Conservation (phyloP, 2,888 invertebrate species). For the Tenodera sinensis region DNA sequence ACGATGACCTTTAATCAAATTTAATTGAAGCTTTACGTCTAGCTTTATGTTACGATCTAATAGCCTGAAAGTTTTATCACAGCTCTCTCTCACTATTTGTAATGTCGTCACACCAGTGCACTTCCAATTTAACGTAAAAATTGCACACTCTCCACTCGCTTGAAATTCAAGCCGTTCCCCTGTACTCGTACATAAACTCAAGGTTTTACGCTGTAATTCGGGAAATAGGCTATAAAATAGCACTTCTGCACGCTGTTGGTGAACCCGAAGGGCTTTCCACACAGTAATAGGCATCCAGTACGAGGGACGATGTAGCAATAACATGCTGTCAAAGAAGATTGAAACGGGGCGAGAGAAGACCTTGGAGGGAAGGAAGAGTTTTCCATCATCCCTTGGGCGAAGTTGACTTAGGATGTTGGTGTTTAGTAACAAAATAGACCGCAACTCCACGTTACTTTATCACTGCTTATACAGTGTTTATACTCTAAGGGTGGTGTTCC, state of each 20-base stretch:
- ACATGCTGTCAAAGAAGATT: not conserved
- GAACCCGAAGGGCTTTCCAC: not conserved
- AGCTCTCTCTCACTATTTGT: no score
- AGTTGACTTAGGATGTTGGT: not conserved
- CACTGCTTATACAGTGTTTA: not conserved
- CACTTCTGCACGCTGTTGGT: not conserved
- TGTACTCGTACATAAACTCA: no score
- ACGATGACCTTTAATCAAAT: no score
- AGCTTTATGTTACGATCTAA: no score
- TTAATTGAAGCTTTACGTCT: no score
- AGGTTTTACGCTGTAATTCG: not conserved
- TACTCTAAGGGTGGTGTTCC: no score
- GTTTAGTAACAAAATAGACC: not conserved
- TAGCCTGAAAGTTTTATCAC: no score
- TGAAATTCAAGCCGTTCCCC: no score
- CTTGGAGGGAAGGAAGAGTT: not conserved
- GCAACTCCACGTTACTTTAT: not conserved
- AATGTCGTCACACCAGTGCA: no score
- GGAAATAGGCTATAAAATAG: not conserved
- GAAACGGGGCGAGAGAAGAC: not conserved
- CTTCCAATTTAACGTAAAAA: no score
- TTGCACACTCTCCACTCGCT: no score
- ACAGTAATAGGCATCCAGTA: not conserved
- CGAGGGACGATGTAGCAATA: not conserved
- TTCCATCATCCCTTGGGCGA: not conserved